Evolutionary conservation across 1,140 invertebrate species (phyloP).

Genomic region (Pentalonia nigronervosa): DNA sequence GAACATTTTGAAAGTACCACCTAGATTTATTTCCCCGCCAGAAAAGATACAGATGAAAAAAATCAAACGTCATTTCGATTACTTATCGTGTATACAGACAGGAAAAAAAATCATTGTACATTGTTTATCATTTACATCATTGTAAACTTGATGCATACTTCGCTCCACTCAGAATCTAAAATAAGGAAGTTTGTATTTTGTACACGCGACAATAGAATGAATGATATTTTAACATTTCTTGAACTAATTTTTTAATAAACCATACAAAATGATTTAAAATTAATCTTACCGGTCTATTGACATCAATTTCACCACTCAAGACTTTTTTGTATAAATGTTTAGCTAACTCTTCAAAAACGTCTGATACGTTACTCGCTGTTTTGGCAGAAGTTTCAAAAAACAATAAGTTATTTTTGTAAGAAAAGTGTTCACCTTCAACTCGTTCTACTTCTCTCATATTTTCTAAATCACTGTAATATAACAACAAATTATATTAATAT

Average conservation of each 20-base stretch:
- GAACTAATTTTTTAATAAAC: neutral
- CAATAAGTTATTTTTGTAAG: neutral
- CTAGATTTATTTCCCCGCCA: too few species aligned
- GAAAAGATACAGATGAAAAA: too few species aligned
- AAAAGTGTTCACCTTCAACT: slow-evolving; percentile 40
- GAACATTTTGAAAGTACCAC: too few species aligned
- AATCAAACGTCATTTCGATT: too few species aligned
- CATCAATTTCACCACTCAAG: slow-evolving; percentile 43
- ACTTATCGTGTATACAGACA: too few species aligned
- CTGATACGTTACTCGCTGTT: slow-evolving; percentile 42
- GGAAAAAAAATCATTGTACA: too few species aligned
- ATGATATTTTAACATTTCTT: neutral
- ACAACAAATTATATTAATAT: neutral
- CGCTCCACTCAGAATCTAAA: too few species aligned
- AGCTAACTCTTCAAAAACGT: slow-evolving; percentile 37
- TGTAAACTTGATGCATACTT: too few species aligned
- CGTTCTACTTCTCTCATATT: neutral
- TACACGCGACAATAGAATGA: neutral
- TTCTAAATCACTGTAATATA: slow-evolving; percentile 38
- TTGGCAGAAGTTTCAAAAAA: slow-evolving; percentile 51
- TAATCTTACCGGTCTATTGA: slow-evolving; percentile 30
- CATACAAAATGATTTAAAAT: neutral
- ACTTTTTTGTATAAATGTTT: slow-evolving; percentile 38
- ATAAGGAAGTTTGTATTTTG: neutral
- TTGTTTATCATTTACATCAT: too few species aligned